Conservation (phyloP, 2,888 invertebrate genomes). For the Drosophila kokeensis region DNA sequence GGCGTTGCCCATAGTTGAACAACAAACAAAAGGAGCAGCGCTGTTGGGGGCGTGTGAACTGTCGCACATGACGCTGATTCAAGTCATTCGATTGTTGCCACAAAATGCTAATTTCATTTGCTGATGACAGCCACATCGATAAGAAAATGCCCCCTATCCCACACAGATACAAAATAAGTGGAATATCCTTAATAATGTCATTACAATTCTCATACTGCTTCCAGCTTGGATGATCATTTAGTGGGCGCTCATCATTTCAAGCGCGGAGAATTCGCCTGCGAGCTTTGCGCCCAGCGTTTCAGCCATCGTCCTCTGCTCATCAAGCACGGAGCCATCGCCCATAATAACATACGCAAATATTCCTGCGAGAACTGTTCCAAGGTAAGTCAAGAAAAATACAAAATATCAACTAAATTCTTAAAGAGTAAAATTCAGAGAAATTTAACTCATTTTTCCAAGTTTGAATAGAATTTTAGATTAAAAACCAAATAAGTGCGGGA, state of each 20-base stretch:
- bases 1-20: conserved; percentile 57
- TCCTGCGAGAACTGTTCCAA: conserved; percentile 96
- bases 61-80: conserved; percentile 77
- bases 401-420: not conserved
- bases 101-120: conserved; percentile 73
- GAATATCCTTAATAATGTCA: conserved; percentile 4
- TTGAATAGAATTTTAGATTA: not conserved
- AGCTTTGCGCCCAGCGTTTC: conserved; percentile 93
- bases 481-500: not conserved
- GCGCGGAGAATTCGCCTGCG: conserved; percentile 92
- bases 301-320: conserved; percentile 92
- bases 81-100: conserved; percentile 51
- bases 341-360: conserved; percentile 93
- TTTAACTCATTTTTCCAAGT: not conserved
- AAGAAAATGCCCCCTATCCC: conserved; percentile 13
- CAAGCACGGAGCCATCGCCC: conserved; percentile 92
- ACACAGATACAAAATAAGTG: not conserved
- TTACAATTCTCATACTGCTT: not conserved
- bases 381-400: conserved; percentile 86
- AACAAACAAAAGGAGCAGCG: conserved; percentile 63
- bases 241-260: conserved; percentile 92
- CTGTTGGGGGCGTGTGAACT: conserved; percentile 73
- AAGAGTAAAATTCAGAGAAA: not conserved
- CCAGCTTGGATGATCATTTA: conserved; percentile 93
- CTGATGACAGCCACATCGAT: conserved; percentile 60